These are phyloP conservation scores for Nemoura dubitans DNA, from an alignment of 2,888 invertebrate genomes.

Conservation along the genomic window DNA sequence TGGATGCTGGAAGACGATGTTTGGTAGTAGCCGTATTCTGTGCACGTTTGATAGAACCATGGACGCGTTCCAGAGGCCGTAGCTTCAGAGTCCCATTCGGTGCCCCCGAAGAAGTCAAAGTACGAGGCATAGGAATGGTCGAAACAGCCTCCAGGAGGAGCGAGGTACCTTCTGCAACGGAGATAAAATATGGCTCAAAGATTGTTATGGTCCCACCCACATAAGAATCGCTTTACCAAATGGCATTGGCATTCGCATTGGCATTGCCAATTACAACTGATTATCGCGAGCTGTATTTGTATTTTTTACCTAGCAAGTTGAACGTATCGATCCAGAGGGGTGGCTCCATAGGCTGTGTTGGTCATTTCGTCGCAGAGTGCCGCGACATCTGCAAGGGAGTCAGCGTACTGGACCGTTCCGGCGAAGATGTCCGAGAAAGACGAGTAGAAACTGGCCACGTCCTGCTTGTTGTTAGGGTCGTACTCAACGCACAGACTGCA, in stretches of 20 bases:
- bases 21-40: conserved; percentile 48
- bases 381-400: not conserved
- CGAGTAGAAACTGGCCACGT: conserved; percentile 60
- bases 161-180: not conserved
- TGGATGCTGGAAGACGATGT: conserved; percentile 61
- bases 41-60: conserved; percentile 49
- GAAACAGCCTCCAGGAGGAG: conserved; percentile 27
- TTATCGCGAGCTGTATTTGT: no score
- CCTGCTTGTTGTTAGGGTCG: conserved; percentile 52
- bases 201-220: no score
- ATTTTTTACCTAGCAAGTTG: not conserved
- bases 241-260: no score
- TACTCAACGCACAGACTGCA: conserved; percentile 57
- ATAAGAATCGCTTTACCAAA: no score
- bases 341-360: conserved; percentile 53
- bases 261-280: no score
- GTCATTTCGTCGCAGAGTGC: conserved; percentile 25
- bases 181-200: no score
- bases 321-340: conserved; percentile 40
- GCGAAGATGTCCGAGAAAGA: conserved; percentile 56
- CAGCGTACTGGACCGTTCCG: conserved; percentile 54
- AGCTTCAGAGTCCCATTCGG: conserved; percentile 33
- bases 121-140: not conserved
- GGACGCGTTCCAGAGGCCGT: conserved; percentile 60
- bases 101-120: conserved; percentile 17